Evolutionary conservation across 23 tunicate genomes (phyloP), one percentile per base, ranked within the genome.

Genomic region (Halocynthia roretzi): DNA sequence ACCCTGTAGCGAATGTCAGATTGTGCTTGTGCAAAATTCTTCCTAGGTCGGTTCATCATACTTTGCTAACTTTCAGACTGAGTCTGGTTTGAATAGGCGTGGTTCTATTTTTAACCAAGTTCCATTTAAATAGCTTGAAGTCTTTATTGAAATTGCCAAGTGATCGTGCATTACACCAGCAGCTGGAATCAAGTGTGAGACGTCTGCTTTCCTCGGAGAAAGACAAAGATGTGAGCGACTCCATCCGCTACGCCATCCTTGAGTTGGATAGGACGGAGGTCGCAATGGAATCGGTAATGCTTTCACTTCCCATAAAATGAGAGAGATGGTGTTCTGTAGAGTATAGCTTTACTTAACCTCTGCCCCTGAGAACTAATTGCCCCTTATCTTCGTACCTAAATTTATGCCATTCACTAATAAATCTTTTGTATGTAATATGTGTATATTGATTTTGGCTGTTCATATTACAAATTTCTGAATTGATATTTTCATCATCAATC

Each of bases 211-310:
- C 96, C 53, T 31, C 74, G 6, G 96, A 89, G 73, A 89, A 81
- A 51, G 96, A 89, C 62, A 60, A 80, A 51, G 96, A 89, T 53
- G 96, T 89, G 70, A 53, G 61, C 62, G 49, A 70, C 11, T 78
- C 89, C 8, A 84, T 89, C 64, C 71, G 87, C 15, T 55, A 64
- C 6, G 64, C 96, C 23, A 89, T 89, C 7, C 58, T 80, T 10
- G 88, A 83, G 54, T 83, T 89, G 52, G 96, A 89, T 62, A 74
- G 89, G 9, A 89, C 93, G 18, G 93, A 80, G 54, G 93, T 87
- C 15, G 85, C 93, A 52, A 87, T 87, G 93, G 93, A 87, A 81
- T 76, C 93, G 31, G 93, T 87, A 69, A 31, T 31, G 44, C 44
- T 31, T 31, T 31, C 31, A 20, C 31, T 65, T 5, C 70, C 70